These are phyloP conservation scores for Drosophila persimilis DNA, from an alignment of 1,140 invertebrate species.

Conservation along the genomic window DNA sequence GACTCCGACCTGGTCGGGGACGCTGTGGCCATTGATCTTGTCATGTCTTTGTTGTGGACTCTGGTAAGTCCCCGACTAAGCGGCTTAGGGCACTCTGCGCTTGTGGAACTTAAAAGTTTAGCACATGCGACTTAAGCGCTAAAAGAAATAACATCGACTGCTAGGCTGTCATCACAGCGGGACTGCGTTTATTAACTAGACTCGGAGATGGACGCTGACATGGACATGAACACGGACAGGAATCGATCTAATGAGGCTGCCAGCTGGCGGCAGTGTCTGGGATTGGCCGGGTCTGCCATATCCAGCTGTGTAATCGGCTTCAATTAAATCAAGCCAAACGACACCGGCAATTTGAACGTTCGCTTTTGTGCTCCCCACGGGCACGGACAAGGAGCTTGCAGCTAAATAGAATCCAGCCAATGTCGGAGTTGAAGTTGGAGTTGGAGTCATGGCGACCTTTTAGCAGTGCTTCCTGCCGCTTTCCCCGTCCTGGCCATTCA, in stretches of 20 bases:
- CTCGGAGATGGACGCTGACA: neutral
- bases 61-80: slow-evolving; percentile 50
- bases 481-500: slow-evolving; percentile 23
- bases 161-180: slow-evolving; percentile 23
- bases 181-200: slow-evolving; percentile 50
- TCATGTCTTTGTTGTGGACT: slow-evolving; percentile 60
- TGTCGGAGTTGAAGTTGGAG: neutral
- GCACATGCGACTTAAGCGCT: slow-evolving; percentile 47
- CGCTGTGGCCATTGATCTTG: slow-evolving; percentile 70
- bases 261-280: slow-evolving; percentile 24
- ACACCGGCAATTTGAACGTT: slow-evolving; percentile 70
- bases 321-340: slow-evolving; percentile 75
- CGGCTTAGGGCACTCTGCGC: slow-evolving; percentile 48
- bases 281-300: slow-evolving; percentile 22
- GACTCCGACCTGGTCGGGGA: slow-evolving; percentile 9
- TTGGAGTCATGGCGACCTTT: slow-evolving; percentile 49
- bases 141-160: slow-evolving; percentile 10
- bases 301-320: slow-evolving; percentile 76
- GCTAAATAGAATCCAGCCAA: slow-evolving; percentile 24
- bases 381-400: slow-evolving; percentile 26
- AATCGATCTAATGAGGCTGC: slow-evolving; percentile 70
- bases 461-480: slow-evolving; percentile 37
- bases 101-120: slow-evolving; percentile 52
- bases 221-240: slow-evolving; percentile 1
- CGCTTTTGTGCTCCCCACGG: slow-evolving; percentile 50